These are phyloP conservation scores for Calyptomena viridis DNA, from an alignment of 2,113 vertebrate species.

Conservation along the genomic window DNA sequence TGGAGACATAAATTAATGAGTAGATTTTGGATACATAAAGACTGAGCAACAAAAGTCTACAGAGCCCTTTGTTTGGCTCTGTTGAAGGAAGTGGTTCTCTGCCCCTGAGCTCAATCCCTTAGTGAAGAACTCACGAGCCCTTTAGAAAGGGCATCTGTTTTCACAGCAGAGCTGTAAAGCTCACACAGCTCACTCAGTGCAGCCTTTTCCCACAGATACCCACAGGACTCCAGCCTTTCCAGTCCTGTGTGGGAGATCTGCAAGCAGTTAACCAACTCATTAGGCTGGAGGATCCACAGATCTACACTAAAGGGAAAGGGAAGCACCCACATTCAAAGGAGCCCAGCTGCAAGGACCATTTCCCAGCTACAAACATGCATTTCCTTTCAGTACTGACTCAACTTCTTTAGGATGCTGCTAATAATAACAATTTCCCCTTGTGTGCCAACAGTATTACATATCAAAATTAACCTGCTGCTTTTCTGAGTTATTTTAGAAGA, in stretches of 20 bases:
- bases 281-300: not conserved
- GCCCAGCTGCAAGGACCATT: not conserved
- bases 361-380: not conserved
- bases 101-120: not conserved
- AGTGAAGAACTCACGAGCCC: not conserved
- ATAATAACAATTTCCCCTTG: not conserved
- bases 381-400: not conserved
- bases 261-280: not conserved
- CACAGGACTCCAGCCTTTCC: not conserved
- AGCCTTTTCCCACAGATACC: not conserved
- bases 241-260: not conserved
- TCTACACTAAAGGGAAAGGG: not conserved
- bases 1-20: not conserved
- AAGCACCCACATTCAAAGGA: rapidly evolving
- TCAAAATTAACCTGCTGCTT: not conserved
- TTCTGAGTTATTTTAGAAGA: not conserved
- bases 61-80: not conserved
- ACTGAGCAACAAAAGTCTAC: not conserved
- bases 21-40: not conserved
- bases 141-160: not conserved
- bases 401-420: not conserved
- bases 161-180: not conserved
- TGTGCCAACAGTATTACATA: not conserved
- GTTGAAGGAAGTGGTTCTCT: not conserved
- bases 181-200: not conserved